Evolutionary conservation across 2,797 vertebrate species (phyloP), one percentile per base, ranked within the genome.

Genomic region (Agapornis canus): DNA sequence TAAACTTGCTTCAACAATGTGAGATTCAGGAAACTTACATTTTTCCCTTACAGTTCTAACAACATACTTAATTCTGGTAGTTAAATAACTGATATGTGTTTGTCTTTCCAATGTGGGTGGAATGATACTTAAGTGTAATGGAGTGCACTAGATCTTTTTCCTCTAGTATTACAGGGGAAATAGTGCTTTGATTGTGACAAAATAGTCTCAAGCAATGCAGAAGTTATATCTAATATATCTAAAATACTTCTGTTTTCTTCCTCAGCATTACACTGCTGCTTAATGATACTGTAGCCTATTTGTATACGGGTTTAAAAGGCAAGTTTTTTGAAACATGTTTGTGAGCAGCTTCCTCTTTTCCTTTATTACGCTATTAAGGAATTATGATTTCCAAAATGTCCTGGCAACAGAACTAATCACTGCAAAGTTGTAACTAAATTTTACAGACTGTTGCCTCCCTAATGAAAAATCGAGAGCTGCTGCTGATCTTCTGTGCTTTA

Each of bases 1-100:
- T 43, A 42, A 63, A 42, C 7, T 43, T 57, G 45, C 14, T 81
- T 71, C 9, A 26, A 21, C 10, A 45, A 3, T 14, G 4, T 78
- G 27, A 47, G 27, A 5, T 54, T 60, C 1, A 12, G 31, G 52
- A 71, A 82, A 60, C 8, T 9, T 25, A 9, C 0, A 0, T 68
- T 76, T 31, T 71, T 51, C 47, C 27, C 10, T 57, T 31, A 20
- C 25, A 54, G 23, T 61, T 5, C 39, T 77, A 61, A 26, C 40
- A 69, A 13, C 61, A 7, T 42, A 18, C 10, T 70, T 85, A 43
- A 27, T 71, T 64, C 15, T 71, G 40, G 8, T 65, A 56, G 54
- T 60, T 48, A 51, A 66, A 68, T 82, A 39, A 21, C 10, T 63
- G 57, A 13, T 59, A 3, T 2, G 8, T 0, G 0, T 21, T 21